These are phyloP conservation scores for Microctenopoma stevenorrisi DNA, from an alignment of 2,797 vertebrate species.

Conservation along the genomic window DNA sequence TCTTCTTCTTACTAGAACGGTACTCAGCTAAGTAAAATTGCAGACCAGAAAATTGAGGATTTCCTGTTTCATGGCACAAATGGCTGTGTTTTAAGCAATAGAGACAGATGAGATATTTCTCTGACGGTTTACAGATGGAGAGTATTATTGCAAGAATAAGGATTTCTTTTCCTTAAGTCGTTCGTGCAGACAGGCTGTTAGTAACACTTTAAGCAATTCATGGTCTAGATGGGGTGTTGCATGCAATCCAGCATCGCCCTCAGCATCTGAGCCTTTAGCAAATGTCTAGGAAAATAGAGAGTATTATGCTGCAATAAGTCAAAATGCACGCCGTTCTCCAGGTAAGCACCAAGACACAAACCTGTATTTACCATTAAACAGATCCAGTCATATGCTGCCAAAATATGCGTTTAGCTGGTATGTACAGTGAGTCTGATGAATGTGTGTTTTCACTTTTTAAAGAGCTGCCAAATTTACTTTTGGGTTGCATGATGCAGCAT, in stretches of 20 bases:
- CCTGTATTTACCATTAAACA: conserved; percentile 50
- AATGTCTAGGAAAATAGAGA: conserved; percentile 25
- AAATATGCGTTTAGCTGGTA: conserved; percentile 24
- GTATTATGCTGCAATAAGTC: conserved; percentile 8
- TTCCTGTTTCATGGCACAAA: conserved; percentile 25
- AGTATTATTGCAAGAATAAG: conserved; percentile 1
- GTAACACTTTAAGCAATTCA: conserved; percentile 23
- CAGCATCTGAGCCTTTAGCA: conserved; percentile 18
- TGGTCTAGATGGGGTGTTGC: conserved; percentile 3
- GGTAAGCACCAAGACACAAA: conserved; percentile 28
- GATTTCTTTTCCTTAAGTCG: conserved; percentile 20
- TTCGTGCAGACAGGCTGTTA: conserved; percentile 17
- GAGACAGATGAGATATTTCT: conserved; percentile 11
- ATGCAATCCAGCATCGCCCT: conserved; percentile 1
- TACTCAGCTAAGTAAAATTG: neutral
- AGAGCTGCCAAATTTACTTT: conserved; percentile 1
- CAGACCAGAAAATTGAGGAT: conserved; percentile 14
- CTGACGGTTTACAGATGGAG: conserved; percentile 24
- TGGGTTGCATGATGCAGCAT: neutral
- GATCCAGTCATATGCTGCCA: conserved; percentile 14
- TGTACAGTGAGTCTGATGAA: conserved; percentile 9
- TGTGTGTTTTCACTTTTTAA: conserved; percentile 10
- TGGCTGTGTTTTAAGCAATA: neutral
- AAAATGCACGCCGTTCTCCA: conserved; percentile 31
- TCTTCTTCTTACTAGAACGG: neutral